A percentile compares a stretch with the other conserved stretches of the same genome.
phyloP scores from a whole-genome alignment of 2,113 vertebrate genomes.

The Pipa parva region DNA sequence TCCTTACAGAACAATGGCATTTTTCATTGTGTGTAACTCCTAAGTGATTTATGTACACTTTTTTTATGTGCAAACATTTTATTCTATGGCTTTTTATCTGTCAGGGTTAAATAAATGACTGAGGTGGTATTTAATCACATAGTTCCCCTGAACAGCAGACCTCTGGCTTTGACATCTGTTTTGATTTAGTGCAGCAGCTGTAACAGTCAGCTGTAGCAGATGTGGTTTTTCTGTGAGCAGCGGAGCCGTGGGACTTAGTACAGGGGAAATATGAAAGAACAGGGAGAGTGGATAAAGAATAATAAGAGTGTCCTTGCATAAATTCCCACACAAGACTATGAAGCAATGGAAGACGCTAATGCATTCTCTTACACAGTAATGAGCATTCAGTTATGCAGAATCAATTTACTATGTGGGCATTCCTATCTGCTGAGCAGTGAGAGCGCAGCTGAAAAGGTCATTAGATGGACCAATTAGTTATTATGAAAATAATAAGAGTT shows the following conservation, averaged over 20 bases:
- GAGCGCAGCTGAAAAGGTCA: too few species aligned
- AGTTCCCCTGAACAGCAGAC: constrained; percentile 63
- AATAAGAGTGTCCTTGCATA: constrained; percentile 50
- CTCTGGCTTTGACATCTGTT: constrained; percentile 66
- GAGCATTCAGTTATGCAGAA: not conserved
- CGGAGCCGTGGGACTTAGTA: constrained; percentile 44
- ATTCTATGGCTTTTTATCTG: constrained; percentile 54
- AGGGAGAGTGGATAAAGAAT: constrained; percentile 48
- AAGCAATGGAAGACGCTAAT: not conserved
- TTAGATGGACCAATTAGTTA: too few species aligned
- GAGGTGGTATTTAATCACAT: constrained; percentile 62
- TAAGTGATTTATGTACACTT: constrained; percentile 44
- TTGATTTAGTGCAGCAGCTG: constrained; percentile 66
- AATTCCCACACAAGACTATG: constrained; percentile 33
- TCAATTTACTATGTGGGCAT: not conserved
- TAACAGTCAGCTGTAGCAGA: constrained; percentile 56
- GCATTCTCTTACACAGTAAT: not conserved
- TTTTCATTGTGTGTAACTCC: not conserved
- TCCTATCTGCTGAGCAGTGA: too few species aligned
- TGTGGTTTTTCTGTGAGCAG: constrained; percentile 51
- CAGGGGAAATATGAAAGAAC: constrained; percentile 44
- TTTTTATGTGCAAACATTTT: constrained; percentile 48
- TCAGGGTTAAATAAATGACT: constrained; percentile 61
- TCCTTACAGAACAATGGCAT: not conserved
- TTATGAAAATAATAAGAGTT: too few species aligned